These are phyloP conservation scores for Monoplex corrugatus DNA, from an alignment of 2,888 invertebrate species.

Conservation along the genomic window DNA sequence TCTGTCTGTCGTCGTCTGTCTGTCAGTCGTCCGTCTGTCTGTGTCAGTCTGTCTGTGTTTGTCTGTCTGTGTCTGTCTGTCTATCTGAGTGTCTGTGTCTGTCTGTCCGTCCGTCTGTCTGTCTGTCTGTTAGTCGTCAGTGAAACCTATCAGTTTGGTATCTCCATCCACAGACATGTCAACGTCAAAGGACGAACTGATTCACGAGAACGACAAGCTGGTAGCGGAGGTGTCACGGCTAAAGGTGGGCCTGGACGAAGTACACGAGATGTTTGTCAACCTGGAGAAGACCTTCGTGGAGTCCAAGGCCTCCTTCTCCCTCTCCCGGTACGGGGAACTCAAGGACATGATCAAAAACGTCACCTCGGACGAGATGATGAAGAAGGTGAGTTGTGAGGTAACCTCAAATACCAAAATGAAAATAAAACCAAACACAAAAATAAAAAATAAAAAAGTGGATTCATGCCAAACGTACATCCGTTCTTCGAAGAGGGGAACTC, in stretches of 20 bases:
- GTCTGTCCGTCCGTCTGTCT: too few relatives aligned
- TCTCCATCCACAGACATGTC: not conserved
- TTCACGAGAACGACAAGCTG: slow-evolving; percentile 47
- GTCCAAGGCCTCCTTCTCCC: slow-evolving; percentile 55
- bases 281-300: slow-evolving; percentile 51
- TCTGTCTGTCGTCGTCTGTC: not conserved
- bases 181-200: slow-evolving; percentile 51
- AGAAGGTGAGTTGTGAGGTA: slow-evolving; percentile 25
- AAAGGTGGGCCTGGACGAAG: slow-evolving; percentile 46
- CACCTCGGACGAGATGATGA: slow-evolving; percentile 47
- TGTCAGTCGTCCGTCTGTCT: not conserved
- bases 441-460: too few relatives aligned
- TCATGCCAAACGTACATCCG: too few relatives aligned
- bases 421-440: too few relatives aligned
- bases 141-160: too few relatives aligned
- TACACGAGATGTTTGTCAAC: slow-evolving; percentile 51
- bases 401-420: too few relatives aligned
- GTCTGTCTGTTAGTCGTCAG: not conserved
- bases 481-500: too few relatives aligned
- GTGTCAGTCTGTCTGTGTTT: not conserved
- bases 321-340: slow-evolving; percentile 54
- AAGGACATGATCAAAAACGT: slow-evolving; percentile 57
- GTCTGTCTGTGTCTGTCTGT: not conserved
- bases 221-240: slow-evolving; percentile 47
- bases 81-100: not conserved